Evolutionary conservation across 2,888 invertebrate species (phyloP).

Genomic region (Gari tellinella): DNA sequence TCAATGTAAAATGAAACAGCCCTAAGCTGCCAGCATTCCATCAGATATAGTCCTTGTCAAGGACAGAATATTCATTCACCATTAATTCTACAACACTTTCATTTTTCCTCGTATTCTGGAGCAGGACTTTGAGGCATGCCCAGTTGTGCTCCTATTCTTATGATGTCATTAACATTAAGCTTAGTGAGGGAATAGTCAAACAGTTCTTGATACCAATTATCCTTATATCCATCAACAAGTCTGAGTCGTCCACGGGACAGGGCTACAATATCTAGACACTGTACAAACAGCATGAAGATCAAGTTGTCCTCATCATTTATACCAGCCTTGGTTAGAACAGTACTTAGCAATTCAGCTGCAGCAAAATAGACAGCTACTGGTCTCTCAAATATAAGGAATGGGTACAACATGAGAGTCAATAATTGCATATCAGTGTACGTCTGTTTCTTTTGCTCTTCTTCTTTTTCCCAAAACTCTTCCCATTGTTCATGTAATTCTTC

Average conservation of each 20-base stretch:
- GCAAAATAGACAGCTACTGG: slow-evolving; percentile 3
- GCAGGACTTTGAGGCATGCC: slow-evolving; percentile 5
- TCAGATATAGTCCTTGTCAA: too few species aligned
- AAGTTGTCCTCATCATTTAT: slow-evolving; percentile 1
- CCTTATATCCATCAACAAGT: too few species aligned
- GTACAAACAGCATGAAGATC: too few species aligned
- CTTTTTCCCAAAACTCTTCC: too few species aligned
- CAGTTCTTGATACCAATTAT: too few species aligned
- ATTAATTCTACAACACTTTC: background rate
- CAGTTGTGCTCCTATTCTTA: background rate
- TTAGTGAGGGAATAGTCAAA: too few species aligned
- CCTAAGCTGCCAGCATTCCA: too few species aligned
- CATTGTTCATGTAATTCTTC: too few species aligned
- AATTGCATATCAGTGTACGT: background rate
- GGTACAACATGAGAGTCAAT: background rate
- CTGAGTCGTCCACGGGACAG: too few species aligned
- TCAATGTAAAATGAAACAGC: too few species aligned
- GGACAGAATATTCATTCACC: background rate
- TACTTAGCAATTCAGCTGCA: background rate
- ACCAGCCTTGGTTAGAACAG: background rate
- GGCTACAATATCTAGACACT: too few species aligned
- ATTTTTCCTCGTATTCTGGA: slow-evolving; percentile 4
- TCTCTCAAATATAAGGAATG: slow-evolving; percentile 4
- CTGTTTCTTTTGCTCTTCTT: too few species aligned
- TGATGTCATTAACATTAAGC: background rate